Evolutionary conservation across 2,888 invertebrate genomes (phyloP).

Genomic region (Achlya flavicornis): DNA sequence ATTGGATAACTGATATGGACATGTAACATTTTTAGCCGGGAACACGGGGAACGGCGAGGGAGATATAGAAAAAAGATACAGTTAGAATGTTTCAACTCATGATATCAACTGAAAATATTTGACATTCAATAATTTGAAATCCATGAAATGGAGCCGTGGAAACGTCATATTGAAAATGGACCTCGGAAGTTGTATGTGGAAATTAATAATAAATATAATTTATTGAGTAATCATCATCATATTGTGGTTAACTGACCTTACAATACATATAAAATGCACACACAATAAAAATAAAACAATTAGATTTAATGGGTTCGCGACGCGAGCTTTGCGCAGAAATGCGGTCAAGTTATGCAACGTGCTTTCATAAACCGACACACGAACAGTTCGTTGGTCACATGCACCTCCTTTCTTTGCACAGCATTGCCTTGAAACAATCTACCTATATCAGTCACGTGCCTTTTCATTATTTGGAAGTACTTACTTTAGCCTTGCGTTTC

Average conservation of each 20-base stretch:
- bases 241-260: neutral
- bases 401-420: neutral
- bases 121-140: no score
- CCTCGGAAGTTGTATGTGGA: no score
- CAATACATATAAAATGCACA: neutral
- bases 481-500: neutral
- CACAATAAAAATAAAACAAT: neutral
- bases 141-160: no score
- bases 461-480: neutral
- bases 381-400: conserved; percentile 8
- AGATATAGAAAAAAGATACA: no score
- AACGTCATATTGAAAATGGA: no score
- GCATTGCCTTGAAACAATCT: conserved; percentile 1
- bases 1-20: no score
- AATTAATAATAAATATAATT: no score
- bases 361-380: neutral
- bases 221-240: neutral
- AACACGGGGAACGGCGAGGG: no score
- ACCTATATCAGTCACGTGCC: neutral
- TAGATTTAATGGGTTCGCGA: neutral
- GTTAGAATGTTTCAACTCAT: no score
- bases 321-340: neutral
- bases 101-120: no score
- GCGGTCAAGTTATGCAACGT: conserved; percentile 2
- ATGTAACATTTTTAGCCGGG: no score